Percentiles rank a stretch among this genome's conserved stretches.
Conservation (phyloP, 1,140 invertebrate species). For the Oscheius sp. region DNA sequence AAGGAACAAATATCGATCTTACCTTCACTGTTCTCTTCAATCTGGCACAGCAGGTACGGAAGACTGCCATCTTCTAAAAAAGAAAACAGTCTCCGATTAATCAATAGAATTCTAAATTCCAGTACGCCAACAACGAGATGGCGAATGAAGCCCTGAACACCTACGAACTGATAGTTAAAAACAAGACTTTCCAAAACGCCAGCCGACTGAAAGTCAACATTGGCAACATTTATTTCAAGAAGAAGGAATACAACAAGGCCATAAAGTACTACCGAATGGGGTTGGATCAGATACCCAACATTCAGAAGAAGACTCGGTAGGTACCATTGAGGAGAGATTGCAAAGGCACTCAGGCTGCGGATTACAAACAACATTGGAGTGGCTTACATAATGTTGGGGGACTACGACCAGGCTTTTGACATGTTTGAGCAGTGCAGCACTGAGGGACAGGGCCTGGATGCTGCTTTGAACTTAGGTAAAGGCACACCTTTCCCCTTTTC, state of each 20-base stretch:
- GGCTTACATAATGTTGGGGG: constrained; percentile 88
- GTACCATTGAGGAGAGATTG: constrained; percentile 1
- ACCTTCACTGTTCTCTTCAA: constrained; percentile 77
- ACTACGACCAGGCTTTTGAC: constrained; percentile 88
- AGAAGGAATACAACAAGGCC: constrained; percentile 88
- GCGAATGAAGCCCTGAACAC: constrained; percentile 90
- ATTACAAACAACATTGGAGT: constrained; percentile 98
- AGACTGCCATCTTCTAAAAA: constrained; percentile 13
- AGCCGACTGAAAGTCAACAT: constrained; percentile 91
- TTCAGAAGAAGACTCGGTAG: constrained; percentile 82
- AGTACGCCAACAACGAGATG: constrained; percentile 89
- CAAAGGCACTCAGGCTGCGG: constrained; percentile 73
- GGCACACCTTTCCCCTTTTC: background rate
- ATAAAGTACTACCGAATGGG: constrained; percentile 97
- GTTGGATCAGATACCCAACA: constrained; percentile 86
- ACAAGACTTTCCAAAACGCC: constrained; percentile 60
- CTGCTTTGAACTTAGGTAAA: constrained; percentile 75
- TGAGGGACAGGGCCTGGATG: constrained; percentile 82
- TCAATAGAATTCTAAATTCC: constrained; percentile 81
- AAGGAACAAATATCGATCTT: constrained; percentile 85
- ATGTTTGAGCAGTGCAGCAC: constrained; percentile 98
- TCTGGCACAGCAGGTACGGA: constrained; percentile 40
- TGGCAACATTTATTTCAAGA: constrained; percentile 94
- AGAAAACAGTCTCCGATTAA: too few species aligned
- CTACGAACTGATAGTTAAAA: constrained; percentile 69